phyloP scores from a whole-genome alignment of 2,113 vertebrate species.

The Bettongia penicillata region DNA sequence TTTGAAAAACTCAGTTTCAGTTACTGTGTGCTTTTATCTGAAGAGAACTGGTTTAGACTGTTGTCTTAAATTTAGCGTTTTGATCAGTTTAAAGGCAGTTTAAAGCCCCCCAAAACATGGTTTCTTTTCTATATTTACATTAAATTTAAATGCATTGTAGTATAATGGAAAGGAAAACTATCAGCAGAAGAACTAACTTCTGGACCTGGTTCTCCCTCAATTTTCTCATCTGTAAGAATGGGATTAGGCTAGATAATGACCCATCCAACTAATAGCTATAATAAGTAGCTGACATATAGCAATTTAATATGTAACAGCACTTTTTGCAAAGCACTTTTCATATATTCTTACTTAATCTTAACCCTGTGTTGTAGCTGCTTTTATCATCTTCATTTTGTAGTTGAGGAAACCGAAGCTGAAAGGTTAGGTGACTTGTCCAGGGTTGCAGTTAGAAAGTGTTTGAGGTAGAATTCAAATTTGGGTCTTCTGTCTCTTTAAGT shows the following conservation, averaged over 20 bases:
- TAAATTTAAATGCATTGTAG: neutral
- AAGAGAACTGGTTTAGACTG: neutral
- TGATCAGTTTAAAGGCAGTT: neutral
- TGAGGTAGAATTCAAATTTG: neutral
- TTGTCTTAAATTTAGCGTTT: neutral
- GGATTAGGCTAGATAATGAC: neutral
- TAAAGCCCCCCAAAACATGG: neutral
- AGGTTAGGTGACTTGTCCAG: neutral
- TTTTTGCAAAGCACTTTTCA: neutral
- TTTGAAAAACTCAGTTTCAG: neutral
- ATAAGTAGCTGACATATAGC: neutral
- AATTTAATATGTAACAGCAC: neutral
- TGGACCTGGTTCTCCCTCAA: neutral
- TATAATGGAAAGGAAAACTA: neutral
- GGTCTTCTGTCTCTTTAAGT: neutral
- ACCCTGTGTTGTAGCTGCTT: neutral
- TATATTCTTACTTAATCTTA: neutral
- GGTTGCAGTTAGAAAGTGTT: neutral
- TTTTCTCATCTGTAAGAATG: neutral
- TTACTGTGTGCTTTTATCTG: neutral
- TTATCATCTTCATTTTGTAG: neutral
- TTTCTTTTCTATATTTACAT: neutral
- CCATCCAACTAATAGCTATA: neutral
- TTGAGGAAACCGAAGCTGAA: neutral
- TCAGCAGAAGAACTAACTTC: neutral